A percentile compares a stretch with the other conserved stretches of the same genome.
phyloP scores from a whole-genome alignment of 1,140 invertebrate species.

The Chelonus insularis region DNA sequence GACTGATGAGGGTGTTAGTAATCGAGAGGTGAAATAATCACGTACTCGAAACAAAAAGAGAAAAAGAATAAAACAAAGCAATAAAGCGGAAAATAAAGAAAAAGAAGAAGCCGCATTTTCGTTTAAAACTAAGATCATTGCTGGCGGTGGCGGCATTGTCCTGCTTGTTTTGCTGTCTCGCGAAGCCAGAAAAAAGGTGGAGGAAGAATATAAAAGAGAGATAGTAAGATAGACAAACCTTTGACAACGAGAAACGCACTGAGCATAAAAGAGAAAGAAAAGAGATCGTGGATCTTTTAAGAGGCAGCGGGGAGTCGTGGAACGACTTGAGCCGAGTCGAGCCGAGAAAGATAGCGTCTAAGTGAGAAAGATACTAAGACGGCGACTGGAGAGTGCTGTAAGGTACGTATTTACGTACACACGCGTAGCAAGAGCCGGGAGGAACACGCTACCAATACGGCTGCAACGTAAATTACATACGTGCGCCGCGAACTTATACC shows the following conservation, averaged over 20 bases:
- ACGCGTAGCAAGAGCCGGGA: constrained; percentile 22
- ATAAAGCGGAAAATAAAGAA: background rate
- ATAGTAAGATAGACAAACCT: constrained; percentile 24
- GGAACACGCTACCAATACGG: constrained; percentile 24
- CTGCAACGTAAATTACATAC: constrained; percentile 29
- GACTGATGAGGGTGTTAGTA: constrained; percentile 13
- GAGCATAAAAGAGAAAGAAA: constrained; percentile 8
- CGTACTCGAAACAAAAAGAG: background rate
- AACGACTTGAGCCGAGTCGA: constrained; percentile 18
- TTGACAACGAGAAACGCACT: background rate
- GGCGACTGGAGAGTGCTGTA: constrained; percentile 31
- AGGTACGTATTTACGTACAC: constrained; percentile 32
- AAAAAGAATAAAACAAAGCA: background rate
- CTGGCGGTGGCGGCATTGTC: constrained; percentile 33
- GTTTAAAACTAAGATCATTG: constrained; percentile 10
- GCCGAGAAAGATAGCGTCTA: constrained; percentile 1
- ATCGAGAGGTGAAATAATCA: constrained; percentile 8
- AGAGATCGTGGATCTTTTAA: constrained; percentile 4
- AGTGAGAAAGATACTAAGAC: constrained; percentile 24
- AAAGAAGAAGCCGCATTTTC: constrained; percentile 16
- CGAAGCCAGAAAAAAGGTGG: constrained; percentile 11
- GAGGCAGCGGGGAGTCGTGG: constrained; percentile 8
- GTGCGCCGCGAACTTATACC: constrained; percentile 12
- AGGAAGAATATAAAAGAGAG: constrained; percentile 27
- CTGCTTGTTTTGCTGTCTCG: constrained; percentile 37